Evolutionary conservation across 2,888 invertebrate genomes (phyloP).

Genomic region (Sesia bembeciformis): DNA sequence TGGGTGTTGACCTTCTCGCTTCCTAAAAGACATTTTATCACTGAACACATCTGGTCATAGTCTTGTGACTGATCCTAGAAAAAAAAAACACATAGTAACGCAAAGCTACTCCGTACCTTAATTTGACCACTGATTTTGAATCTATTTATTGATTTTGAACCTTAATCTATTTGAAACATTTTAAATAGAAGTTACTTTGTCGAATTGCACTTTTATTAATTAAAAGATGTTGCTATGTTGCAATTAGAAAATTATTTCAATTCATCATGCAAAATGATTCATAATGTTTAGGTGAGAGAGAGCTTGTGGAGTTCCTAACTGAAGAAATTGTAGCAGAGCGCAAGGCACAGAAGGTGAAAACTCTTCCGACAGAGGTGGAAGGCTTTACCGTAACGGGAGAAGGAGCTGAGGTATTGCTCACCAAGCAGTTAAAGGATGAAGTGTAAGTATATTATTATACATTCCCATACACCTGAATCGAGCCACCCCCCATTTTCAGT

Average conservation of each 20-base stretch:
- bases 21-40: too few species aligned
- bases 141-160: too few species aligned
- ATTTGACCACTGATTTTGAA: background rate
- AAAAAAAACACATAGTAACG: too few species aligned
- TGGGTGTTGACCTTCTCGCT: too few species aligned
- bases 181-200: background rate
- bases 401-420: conserved; percentile 89
- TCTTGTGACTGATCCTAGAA: too few species aligned
- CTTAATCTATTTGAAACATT: background rate
- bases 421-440: conserved; percentile 81
- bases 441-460: conserved; percentile 65
- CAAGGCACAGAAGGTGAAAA: conserved; percentile 84
- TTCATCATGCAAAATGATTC: too few species aligned
- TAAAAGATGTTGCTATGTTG: too few species aligned
- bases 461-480: too few species aligned
- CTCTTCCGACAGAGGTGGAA: conserved; percentile 83
- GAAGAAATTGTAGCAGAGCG: conserved; percentile 96
- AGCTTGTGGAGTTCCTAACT: conserved; percentile 91
- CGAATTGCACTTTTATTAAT: background rate
- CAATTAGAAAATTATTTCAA: too few species aligned
- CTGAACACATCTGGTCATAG: too few species aligned
- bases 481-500: too few species aligned
- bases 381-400: conserved; percentile 87
- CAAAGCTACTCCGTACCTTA: too few species aligned
- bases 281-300: conserved; percentile 80